phyloP scores from a whole-genome alignment of 23 tunicate species.

The Phallusia fumigata region DNA sequence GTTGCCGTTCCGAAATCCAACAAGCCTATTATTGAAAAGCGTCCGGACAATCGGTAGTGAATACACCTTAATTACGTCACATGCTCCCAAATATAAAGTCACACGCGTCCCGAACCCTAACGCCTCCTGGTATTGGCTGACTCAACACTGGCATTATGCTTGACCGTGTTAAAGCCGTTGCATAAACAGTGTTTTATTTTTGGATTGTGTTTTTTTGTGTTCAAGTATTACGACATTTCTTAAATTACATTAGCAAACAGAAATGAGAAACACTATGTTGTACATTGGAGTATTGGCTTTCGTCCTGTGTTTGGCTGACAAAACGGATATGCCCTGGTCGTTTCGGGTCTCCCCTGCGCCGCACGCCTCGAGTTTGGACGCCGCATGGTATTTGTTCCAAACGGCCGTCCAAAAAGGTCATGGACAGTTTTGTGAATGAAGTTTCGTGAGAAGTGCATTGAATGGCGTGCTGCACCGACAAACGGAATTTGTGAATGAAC shows the following conservation, averaged over 20 bases:
- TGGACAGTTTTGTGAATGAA: constrained; percentile 5
- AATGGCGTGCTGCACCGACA: not conserved
- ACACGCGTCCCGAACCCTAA: not conserved
- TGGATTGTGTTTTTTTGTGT: too few species aligned
- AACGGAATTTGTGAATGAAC: not conserved
- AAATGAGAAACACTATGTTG: not conserved
- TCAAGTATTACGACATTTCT: too few species aligned
- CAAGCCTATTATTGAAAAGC: constrained; percentile 2
- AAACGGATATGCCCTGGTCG: constrained; percentile 9
- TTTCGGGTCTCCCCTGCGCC: constrained; percentile 1
- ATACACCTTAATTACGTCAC: constrained; percentile 7
- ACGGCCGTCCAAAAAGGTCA: constrained; percentile 7
- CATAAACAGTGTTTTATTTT: too few species aligned
- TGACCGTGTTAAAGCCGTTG: too few species aligned
- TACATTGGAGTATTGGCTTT: not conserved
- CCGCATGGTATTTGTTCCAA: not conserved
- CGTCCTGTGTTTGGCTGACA: not conserved
- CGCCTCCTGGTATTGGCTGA: not conserved
- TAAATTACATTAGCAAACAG: too few species aligned
- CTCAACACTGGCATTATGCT: not conserved
- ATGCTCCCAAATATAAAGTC: not conserved
- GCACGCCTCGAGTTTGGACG: constrained; percentile 3
- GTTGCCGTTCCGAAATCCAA: not conserved
- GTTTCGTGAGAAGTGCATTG: constrained; percentile 9
- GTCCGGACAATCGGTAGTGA: constrained; percentile 7